Percentiles rank a stretch among this genome's conserved stretches.
Conservation (phyloP, 2,797 vertebrate species). For the Phataginus tricuspis region DNA sequence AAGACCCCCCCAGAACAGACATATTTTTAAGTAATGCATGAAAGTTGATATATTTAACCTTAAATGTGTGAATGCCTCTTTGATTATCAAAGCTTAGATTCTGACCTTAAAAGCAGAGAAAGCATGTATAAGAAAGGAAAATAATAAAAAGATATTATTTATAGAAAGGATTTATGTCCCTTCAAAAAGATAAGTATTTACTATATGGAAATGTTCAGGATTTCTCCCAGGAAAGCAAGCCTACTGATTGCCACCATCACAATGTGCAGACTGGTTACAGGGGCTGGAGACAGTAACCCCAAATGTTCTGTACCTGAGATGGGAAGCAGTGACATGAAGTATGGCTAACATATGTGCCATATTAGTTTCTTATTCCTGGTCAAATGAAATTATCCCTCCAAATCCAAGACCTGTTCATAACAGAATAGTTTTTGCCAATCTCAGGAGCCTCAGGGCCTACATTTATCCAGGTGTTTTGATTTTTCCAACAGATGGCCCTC, state of each 20-base stretch:
- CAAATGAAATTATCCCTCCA: slow-evolving; percentile 57
- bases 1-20: not conserved
- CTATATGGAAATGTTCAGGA: not conserved
- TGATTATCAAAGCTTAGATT: not conserved
- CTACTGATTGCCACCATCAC: not conserved
- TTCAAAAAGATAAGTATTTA: not conserved
- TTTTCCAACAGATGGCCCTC: slow-evolving; percentile 56
- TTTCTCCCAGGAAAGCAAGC: no score
- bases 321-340: not conserved
- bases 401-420: slow-evolving; percentile 31
- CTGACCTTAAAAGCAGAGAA: slow-evolving; percentile 8
- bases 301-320: not conserved
- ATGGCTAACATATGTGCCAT: slow-evolving; percentile 18
- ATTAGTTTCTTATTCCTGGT: slow-evolving; percentile 57
- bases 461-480: slow-evolving; percentile 62
- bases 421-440: slow-evolving; percentile 4
- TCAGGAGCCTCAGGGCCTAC: not conserved
- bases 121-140: not conserved
- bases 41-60: not conserved
- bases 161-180: not conserved
- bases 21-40: not conserved
- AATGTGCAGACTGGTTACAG: not conserved
- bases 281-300: not conserved
- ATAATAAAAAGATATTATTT: not conserved
- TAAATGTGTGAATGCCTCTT: not conserved